Percentiles rank a stretch among this genome's conserved stretches.
These are phyloP conservation scores for Apamea anceps DNA, from an alignment of 2,888 invertebrate species.

Conservation along the genomic window DNA sequence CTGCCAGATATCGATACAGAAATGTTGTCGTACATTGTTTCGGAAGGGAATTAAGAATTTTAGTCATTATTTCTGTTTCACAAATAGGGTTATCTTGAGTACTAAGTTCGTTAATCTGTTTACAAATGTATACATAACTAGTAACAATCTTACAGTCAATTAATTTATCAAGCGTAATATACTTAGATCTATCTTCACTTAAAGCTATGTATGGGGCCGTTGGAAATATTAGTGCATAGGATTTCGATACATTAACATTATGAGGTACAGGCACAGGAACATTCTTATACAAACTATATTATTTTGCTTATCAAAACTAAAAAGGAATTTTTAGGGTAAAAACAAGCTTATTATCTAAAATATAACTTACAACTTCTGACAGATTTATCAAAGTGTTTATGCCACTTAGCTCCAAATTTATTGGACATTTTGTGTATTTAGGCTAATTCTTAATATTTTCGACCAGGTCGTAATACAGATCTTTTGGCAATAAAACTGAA, in stretches of 20 bases:
- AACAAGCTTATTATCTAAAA: background rate
- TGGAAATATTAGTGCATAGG: too few species aligned
- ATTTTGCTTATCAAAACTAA: background rate
- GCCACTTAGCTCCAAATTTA: background rate
- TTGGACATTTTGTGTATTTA: background rate
- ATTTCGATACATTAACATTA: background rate
- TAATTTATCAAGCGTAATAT: background rate
- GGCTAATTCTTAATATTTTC: background rate
- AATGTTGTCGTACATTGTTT: background rate
- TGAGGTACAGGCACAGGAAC: background rate
- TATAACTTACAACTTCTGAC: background rate
- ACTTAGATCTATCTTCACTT: too few species aligned
- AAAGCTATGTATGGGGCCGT: background rate
- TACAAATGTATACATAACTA: background rate
- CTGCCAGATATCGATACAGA: too few species aligned
- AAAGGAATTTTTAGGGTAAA: background rate
- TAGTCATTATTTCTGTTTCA: background rate
- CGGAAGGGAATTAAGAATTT: background rate
- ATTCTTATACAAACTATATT: background rate
- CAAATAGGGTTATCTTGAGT: conserved; percentile 3
- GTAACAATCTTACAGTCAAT: background rate
- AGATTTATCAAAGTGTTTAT: background rate
- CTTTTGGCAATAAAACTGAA: background rate
- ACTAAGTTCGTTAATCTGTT: background rate
- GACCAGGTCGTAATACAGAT: background rate